phyloP scores from a whole-genome alignment of 2,113 vertebrate genomes.

The Eubucco bourcierii region DNA sequence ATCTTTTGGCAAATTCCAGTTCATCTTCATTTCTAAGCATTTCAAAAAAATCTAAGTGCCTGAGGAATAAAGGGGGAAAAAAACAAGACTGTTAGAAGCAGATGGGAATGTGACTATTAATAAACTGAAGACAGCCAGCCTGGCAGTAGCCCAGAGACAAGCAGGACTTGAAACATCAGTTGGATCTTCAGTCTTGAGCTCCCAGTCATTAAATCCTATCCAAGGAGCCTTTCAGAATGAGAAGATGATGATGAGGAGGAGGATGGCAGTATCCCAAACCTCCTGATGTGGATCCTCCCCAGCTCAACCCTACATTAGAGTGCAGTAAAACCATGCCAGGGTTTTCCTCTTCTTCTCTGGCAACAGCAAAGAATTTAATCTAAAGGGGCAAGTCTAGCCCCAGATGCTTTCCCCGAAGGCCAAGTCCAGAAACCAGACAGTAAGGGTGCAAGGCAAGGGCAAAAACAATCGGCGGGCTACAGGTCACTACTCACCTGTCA shows the following conservation, averaged over 20 bases:
- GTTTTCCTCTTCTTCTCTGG: neutral
- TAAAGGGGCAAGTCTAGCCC: neutral
- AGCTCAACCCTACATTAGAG: neutral
- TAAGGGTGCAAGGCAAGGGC: neutral
- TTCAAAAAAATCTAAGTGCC: constrained; percentile 98
- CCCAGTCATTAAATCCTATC: neutral
- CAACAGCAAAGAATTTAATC: neutral
- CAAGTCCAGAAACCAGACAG: neutral
- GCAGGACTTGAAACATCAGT: neutral
- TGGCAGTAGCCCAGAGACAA: neutral
- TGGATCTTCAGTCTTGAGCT: neutral
- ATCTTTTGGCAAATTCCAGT: constrained; percentile 93
- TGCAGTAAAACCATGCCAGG: fast-evolving
- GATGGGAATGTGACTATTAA: neutral
- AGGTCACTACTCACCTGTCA: constrained; percentile 83
- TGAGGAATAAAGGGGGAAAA: constrained; percentile 34
- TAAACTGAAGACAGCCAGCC: neutral
- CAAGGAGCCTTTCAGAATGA: neutral
- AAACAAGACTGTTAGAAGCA: neutral
- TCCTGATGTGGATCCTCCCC: neutral
- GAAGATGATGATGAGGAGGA: neutral
- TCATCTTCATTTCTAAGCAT: constrained; percentile 99
- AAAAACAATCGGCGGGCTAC: neutral
- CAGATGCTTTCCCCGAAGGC: neutral
- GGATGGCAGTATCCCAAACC: neutral